Evolutionary conservation across 2,113 vertebrate genomes (phyloP), one percentile per base, ranked within the genome.

Genomic region (Chloropsis cyanopogon): DNA sequence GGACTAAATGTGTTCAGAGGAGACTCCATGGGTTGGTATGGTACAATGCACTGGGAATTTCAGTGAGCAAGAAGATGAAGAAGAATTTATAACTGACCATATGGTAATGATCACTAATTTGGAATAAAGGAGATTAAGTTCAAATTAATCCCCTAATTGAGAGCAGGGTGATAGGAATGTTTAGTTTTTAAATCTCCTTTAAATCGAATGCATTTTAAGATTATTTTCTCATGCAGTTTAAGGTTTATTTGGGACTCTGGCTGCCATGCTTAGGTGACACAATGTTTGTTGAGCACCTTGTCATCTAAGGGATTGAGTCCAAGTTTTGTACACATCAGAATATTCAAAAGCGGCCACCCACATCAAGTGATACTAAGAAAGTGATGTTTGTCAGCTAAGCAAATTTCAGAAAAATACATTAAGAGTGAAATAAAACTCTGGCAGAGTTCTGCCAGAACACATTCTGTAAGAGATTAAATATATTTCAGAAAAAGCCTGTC

Each of bases 401-500:
- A 60, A 23, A 73, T 81, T 59, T 14, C 24, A 85, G 53, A 68
- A 76, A 90, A 94, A 65, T 37, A 57, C 21, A 20, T 39, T n/a
- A 31, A 21, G 44, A 85, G 37, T 7, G 2, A 77, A 92, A 35
- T 71, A 85, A 65, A 83, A 72, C 52, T 8, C 1, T 37, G 37
- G 37, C 35, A 33, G 35, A 81, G 50, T 91, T 80, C 39, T 92
- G 46, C 73, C 52, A 82, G 49, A 88, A 86, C 54, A 60, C 57
- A 64, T 31, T 59, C 56, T 47, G 41, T 79, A 31, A 44, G 42
- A 79, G 68, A 46, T 39, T 77, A 72, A 92, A 85, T 93, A 53
- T 44, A 59, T 44, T 71, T 50, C 71, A 61, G 69, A 86, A 81
- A 73, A 94, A 79, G 85, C 57, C 44, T 91, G 70, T 65, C 35